Evolutionary conservation across 2,797 vertebrate species (phyloP), one percentile per base, ranked within the genome.

Genomic region (Lithobates sylvaticus): DNA sequence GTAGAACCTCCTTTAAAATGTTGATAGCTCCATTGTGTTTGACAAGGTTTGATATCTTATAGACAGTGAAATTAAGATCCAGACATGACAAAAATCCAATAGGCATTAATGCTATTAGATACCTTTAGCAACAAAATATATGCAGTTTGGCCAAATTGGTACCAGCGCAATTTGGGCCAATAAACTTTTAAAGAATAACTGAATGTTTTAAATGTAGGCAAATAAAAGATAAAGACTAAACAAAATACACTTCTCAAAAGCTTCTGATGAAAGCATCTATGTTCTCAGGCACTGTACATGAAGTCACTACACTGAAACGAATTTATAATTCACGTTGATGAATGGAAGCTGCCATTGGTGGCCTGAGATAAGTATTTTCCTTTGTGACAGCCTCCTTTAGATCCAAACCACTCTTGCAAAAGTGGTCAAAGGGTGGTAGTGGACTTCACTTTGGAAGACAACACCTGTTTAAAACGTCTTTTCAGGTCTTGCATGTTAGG

Each of bases 401-500:
- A n/a, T 5, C 16, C 34, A 21, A 6, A 26, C 67, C 21, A n/a
- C 15, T 16, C 2, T 12, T 81, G 79, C 47, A 73, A 34, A 34
- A 73, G 10, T 0, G 50, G 9, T 96, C 95, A 97, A 61, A 96
- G 93, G 0, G 94, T 84, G 0, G 96, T 95, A 79, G 94, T 86
- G 0, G 97, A 96, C 88, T 97, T 98, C 77, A 95, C 96, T 91
- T 96, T 97, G 70, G 97, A 97, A 71, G 96, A 97, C 61, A 98
- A 94, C 67, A 97, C 97, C 92, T 98, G 97, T 84, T 96, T 95
- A 92, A 98, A 94, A 21, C 97, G 94, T 89, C 97, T 96, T 93
- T 98, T 98, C 85, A 98, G 88, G 91, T 98, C 97, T 89, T 98
- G 97, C 97, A 98, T 98, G 90, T 98, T 98, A 67, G 97, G 97